A percentile compares a stretch with the other conserved stretches of the same genome.
Conservation (phyloP, 64 coral and sea anemone species). For the Pocillopora verrucosa region DNA sequence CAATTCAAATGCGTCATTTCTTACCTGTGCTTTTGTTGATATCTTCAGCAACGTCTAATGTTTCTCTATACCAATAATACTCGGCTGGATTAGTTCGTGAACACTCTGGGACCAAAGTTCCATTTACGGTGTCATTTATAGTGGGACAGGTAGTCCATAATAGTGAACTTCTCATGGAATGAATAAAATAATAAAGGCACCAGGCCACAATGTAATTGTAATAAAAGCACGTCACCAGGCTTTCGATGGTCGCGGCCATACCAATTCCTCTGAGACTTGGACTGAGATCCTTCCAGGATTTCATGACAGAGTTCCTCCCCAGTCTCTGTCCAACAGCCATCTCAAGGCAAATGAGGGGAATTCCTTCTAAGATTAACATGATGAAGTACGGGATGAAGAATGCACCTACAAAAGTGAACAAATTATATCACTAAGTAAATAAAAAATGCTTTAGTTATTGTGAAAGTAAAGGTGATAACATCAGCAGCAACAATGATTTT, state of each 20-base stretch:
- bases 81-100: slow-evolving; percentile 41
- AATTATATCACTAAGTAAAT: not conserved
- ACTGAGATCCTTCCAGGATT: slow-evolving; percentile 69
- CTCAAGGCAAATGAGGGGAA: slow-evolving; percentile 87
- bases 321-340: slow-evolving; percentile 89
- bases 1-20: not conserved
- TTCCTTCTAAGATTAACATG: slow-evolving; percentile 90
- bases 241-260: slow-evolving; percentile 49
- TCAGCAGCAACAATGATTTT: too few species aligned
- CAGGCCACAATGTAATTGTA: slow-evolving; percentile 92
- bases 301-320: slow-evolving; percentile 60
- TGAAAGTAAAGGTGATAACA: too few species aligned
- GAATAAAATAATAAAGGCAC: slow-evolving; percentile 85
- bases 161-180: slow-evolving; percentile 72
- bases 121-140: not conserved
- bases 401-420: slow-evolving; percentile 37
- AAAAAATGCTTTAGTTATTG: not conserved
- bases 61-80: slow-evolving; percentile 93
- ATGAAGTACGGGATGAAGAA: slow-evolving; percentile 88
- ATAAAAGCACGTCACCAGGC: slow-evolving; percentile 60
- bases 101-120: slow-evolving; percentile 53
- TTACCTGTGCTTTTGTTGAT: slow-evolving; percentile 47
- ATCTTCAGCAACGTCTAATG: slow-evolving; percentile 68
- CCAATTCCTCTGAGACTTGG: slow-evolving; percentile 79
- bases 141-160: slow-evolving; percentile 71